Conservation (phyloP, 2,113 vertebrate genomes). For the Callospermophilus lateralis region DNA sequence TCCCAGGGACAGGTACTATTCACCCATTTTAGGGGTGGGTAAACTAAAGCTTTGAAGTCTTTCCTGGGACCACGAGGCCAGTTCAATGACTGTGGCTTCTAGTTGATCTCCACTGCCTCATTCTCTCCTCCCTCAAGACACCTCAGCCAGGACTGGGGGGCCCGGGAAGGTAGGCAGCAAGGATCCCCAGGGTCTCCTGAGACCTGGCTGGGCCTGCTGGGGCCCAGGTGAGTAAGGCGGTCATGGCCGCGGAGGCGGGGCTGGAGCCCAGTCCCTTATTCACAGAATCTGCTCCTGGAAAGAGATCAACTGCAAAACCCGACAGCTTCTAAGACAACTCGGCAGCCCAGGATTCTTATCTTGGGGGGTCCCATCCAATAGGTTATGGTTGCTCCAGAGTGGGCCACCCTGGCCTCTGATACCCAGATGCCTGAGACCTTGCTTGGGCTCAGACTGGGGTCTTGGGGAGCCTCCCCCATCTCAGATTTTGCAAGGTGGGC, state of each 20-base stretch:
- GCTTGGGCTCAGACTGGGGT: neutral
- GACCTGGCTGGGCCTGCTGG: neutral
- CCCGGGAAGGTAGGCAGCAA: neutral
- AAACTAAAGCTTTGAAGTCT: neutral
- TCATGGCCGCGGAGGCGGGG: no score
- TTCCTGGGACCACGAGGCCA: neutral
- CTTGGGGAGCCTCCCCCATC: neutral
- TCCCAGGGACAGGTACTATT: neutral
- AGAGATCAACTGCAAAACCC: neutral
- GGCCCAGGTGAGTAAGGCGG: neutral
- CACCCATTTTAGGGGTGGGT: conserved; percentile 9
- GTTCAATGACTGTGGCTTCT: neutral
- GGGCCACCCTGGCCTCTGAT: neutral
- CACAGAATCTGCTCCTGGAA: neutral
- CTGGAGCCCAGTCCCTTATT: neutral
- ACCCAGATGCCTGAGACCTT: neutral
- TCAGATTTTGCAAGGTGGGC: neutral
- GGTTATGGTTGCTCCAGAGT: neutral
- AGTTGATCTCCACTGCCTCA: neutral
- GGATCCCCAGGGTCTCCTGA: neutral
- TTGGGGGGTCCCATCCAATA: no score
- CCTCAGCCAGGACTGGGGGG: neutral
- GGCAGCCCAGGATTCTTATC: neutral
- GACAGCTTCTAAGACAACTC: neutral
- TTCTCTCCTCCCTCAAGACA: neutral